A percentile compares a stretch with the other conserved stretches of the same genome.
Evolutionary conservation across 2,797 vertebrate genomes (phyloP).

Genomic region (Acanthurus tractus): DNA sequence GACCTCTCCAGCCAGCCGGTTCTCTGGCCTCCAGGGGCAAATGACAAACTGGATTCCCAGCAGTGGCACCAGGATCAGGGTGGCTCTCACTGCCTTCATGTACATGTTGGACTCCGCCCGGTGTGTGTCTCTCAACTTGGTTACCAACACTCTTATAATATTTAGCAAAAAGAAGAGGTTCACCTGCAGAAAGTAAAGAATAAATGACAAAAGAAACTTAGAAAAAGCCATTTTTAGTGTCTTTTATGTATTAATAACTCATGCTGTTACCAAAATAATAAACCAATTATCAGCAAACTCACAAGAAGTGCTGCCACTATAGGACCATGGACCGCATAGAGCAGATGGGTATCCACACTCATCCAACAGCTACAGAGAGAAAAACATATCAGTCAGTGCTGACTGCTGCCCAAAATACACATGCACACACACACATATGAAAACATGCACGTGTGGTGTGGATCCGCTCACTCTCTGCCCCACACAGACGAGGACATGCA

Average conservation of each 20-base stretch:
- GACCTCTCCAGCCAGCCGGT: conserved; percentile 92
- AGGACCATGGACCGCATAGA: conserved; percentile 97
- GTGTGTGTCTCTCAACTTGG: conserved; percentile 93
- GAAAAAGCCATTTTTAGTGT: too few species aligned
- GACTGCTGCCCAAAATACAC: conserved; percentile 67
- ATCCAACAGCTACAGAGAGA: conserved; percentile 94
- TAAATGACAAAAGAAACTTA: too few species aligned
- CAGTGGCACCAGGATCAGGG: conserved; percentile 95
- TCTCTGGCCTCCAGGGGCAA: conserved; percentile 96
- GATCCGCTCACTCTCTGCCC: conserved; percentile 21
- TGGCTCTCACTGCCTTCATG: conserved; percentile 98
- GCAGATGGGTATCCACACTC: conserved; percentile 96
- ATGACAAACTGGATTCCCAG: conserved; percentile 98
- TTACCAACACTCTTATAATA: conserved; percentile 95
- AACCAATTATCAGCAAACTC: conserved; percentile 73
- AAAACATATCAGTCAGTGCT: conserved; percentile 65
- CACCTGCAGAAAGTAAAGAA: conserved; percentile 83
- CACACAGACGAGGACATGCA: conserved; percentile 50
- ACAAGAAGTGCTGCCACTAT: conserved; percentile 96
- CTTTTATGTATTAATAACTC: too few species aligned
- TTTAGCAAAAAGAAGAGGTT: conserved; percentile 98
- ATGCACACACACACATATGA: conserved; percentile 1
- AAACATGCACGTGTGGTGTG: conserved; percentile 28
- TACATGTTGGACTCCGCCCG: conserved; percentile 96
- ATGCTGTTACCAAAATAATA: too few species aligned